Percentiles rank a stretch among this genome's conserved stretches.
These are phyloP conservation scores for Acanthacorydalis orientalis DNA, from an alignment of 2,888 invertebrate genomes.

Conservation along the genomic window DNA sequence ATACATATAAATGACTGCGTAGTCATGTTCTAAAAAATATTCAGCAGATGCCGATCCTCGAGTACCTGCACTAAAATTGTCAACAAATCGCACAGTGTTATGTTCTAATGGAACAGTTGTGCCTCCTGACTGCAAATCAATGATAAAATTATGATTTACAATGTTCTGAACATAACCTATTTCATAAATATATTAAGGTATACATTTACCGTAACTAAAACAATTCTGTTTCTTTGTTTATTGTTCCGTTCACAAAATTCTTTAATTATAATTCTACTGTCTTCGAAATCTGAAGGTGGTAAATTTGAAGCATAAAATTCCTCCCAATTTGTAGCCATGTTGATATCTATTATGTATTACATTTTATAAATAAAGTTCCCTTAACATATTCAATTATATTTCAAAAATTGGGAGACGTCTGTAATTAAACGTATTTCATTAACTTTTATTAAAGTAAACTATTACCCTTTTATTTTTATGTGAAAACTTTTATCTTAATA, in stretches of 20 bases:
- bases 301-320: conserved; percentile 68
- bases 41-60: conserved; percentile 91
- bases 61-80: conserved; percentile 96
- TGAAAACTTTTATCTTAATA: too few species aligned
- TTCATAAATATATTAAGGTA: background rate
- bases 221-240: conserved; percentile 50
- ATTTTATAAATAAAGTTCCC: background rate
- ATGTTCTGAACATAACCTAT: background rate
- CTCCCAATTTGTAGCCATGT: conserved; percentile 44
- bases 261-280: conserved; percentile 50
- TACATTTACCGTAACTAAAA: conserved; percentile 56
- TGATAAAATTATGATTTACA: conserved; percentile 4
- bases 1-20: conserved; percentile 88
- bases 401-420: too few species aligned
- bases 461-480: too few species aligned
- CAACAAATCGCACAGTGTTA: conserved; percentile 93
- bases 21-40: conserved; percentile 75
- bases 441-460: too few species aligned
- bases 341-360: background rate
- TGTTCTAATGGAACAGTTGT: conserved; percentile 94
- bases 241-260: conserved; percentile 59
- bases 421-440: too few species aligned
- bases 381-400: too few species aligned
- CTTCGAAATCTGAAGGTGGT: conserved; percentile 60
- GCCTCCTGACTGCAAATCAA: conserved; percentile 66